Evolutionary conservation across 2,888 invertebrate species (phyloP), one percentile per base, ranked within the genome.

Genomic region (Plutella xylostella): DNA sequence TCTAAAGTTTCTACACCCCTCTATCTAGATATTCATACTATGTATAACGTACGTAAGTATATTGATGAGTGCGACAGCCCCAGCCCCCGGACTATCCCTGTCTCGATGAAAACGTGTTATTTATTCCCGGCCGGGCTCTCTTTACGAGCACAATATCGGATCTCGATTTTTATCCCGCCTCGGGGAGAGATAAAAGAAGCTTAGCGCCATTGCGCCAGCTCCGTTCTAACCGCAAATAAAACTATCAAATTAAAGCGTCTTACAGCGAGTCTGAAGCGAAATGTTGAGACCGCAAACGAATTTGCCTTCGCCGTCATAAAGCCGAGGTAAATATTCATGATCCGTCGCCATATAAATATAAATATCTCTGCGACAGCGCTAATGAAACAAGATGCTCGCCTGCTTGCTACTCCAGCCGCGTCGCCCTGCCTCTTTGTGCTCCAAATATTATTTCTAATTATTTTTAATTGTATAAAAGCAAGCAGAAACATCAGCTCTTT

Each of bases 391-490:
- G 73, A 76, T 72, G 73, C 72, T 71, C 69, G 75, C 71, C 68
- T 57, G 59, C 61, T 65, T 60, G 57, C 58, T 73, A 79, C 76
- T 72, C 74, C 60, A 54, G 60, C 51, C 64, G 61, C 72, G 66
- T 67, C 64, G 53, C 58, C 46, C 54, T 56, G 52, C 60, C 63
- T 66, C 72, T 72, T 69, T 69, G 65, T 66, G 63, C 61, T 61
- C 53, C 52, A 67, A 69, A 42, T 74, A 75, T 78, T 75, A 78
- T 74, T 78, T 69, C 64, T 72, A 73, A 78, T 79, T 75, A 78
- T 77, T 78, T 78, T 77, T 78, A 78, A 78, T 78, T 78, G 74
- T 70, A 66, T 70, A 73, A 72, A 73, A 71, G 72, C 72, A 69
- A 69, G 61, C 65, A 65, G 70, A 71, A 71, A 72, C 69, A 71